These are phyloP conservation scores for Axis porcinus DNA, from an alignment of 2,113 vertebrate species.

Conservation along the genomic window DNA sequence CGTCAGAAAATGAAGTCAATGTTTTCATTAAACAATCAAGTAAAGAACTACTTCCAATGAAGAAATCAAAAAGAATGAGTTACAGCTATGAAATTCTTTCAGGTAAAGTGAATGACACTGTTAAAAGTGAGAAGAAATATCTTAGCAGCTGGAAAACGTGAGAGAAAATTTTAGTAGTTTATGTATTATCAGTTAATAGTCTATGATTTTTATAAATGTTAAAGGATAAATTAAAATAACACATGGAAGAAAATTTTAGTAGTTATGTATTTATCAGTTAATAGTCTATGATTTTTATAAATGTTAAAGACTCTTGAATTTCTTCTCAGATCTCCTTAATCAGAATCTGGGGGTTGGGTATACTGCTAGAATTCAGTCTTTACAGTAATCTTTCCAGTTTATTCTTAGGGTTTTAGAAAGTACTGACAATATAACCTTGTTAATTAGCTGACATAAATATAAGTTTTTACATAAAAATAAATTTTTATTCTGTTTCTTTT, in stretches of 20 bases:
- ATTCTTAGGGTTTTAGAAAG: not conserved
- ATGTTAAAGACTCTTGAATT: not conserved
- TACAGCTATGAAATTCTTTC: not conserved
- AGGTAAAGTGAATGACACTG: slow-evolving; percentile 41
- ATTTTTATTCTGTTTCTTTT: slow-evolving; percentile 42
- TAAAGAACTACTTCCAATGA: not conserved
- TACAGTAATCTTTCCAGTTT: not conserved
- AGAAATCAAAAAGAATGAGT: not conserved
- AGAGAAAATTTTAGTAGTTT: not conserved
- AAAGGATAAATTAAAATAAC: not conserved
- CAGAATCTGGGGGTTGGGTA: not conserved
- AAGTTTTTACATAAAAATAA: not conserved
- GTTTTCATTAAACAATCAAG: not conserved
- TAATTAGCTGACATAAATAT: not conserved
- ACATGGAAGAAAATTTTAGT: not conserved
- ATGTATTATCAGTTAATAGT: not conserved
- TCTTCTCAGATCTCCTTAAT: not conserved
- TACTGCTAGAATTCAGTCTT: not conserved
- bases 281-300: no score
- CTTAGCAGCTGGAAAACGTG: not conserved
- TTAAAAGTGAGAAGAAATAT: not conserved
- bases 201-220: not conserved
- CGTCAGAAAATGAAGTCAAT: not conserved
- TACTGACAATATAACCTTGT: not conserved
- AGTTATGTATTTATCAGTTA: not conserved